Evolutionary conservation across 2,113 vertebrate species (phyloP).

Genomic region (Thamnophis sirtalis): DNA sequence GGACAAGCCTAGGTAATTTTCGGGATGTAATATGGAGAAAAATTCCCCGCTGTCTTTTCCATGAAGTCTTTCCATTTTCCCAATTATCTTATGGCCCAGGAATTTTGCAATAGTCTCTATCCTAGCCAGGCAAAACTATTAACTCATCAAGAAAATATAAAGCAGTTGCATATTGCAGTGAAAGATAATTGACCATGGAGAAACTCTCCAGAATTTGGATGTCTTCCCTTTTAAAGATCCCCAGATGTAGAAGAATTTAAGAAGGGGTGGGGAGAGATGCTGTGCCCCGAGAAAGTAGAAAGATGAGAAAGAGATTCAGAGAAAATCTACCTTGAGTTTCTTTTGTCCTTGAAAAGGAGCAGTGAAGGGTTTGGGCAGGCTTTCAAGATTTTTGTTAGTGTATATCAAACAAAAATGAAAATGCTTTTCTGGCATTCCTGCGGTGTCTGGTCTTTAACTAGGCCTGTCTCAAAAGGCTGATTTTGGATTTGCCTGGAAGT

Average conservation of each 20-base stretch:
- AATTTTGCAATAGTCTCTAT: not conserved
- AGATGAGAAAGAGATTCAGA: not conserved
- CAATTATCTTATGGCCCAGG: not conserved
- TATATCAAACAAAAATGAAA: not conserved
- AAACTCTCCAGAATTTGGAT: not conserved
- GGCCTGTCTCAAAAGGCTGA: not conserved
- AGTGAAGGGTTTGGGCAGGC: not conserved
- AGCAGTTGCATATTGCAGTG: not conserved
- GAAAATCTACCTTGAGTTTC: not conserved
- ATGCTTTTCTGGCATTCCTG: not conserved
- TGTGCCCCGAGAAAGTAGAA: not conserved
- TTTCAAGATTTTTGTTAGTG: not conserved
- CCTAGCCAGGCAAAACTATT: not conserved
- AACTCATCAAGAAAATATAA: not conserved
- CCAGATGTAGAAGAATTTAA: not conserved
- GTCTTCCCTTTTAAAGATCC: not conserved
- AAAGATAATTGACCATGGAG: not conserved
- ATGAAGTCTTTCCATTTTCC: not conserved
- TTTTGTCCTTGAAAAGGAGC: not conserved
- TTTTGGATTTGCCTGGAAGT: not conserved
- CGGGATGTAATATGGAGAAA: not conserved
- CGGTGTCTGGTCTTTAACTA: not conserved
- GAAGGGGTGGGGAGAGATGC: not conserved
- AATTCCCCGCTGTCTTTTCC: not conserved
- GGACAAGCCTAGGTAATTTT: not conserved